Conservation (phyloP, 2,113 vertebrate species). For the Ictidomys tridecemlineatus region DNA sequence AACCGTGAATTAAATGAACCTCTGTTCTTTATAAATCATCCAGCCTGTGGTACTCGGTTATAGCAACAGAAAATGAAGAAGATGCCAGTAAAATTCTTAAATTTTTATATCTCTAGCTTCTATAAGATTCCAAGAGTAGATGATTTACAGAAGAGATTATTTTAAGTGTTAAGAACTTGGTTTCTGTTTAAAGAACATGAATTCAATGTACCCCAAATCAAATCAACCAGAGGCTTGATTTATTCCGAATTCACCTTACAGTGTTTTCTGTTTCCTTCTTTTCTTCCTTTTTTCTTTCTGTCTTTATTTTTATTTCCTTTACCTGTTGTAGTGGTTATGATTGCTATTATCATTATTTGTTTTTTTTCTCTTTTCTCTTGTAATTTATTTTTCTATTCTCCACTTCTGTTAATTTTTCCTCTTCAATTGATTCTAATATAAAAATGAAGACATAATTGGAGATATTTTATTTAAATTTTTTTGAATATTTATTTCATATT, state of each 20-base stretch:
- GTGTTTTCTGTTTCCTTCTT: not conserved
- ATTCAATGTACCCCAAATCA: not conserved
- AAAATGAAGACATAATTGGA: not conserved
- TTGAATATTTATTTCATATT: not conserved
- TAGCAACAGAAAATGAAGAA: not conserved
- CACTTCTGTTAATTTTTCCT: not conserved
- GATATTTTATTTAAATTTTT: not conserved
- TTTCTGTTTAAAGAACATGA: not conserved
- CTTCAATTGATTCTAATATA: not conserved
- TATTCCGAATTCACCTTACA: not conserved
- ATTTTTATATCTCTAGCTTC: not conserved
- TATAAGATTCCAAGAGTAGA: not conserved
- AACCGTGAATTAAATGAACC: not conserved
- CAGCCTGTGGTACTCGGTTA: too few species aligned
- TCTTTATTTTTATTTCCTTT: not conserved
- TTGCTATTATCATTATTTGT: not conserved
- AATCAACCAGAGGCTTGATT: not conserved
- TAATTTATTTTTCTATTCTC: not conserved
- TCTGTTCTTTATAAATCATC: not conserved
- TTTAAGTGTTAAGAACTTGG: not conserved
- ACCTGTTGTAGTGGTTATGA: not conserved
- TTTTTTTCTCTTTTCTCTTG: not conserved
- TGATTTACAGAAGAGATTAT: not conserved
- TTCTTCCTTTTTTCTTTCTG: not conserved
- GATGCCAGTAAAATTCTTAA: not conserved